Base-by-base conservation (phyloP, 2,113 vertebrate species). In the Actenoides hombroni region DNA sequence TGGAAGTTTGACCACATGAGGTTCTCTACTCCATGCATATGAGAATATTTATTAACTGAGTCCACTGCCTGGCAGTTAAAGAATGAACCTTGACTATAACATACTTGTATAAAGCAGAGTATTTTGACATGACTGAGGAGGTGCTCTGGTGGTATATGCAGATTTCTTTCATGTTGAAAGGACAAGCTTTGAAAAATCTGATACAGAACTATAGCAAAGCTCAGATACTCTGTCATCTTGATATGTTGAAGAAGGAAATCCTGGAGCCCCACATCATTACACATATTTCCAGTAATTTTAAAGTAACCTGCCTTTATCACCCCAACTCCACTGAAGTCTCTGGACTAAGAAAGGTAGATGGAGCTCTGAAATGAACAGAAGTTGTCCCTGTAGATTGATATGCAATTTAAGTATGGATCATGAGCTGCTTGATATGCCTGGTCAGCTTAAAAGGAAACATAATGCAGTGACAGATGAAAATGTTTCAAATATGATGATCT, bases 271-370 rank as follows among this genome's bases (percentile, higher is more conserved):
- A 48, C 17, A 31, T 49, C 16, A 17, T 78, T 70, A 11, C 9
- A 84, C 40, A 37, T 4, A 1, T 67, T 81, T 35, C 59, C 35
- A 70, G 11, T 26, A 74, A 61, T 73, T 37, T 74, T 46, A 44
- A 82, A 0, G 16, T 64, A 69, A 74, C 23, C 7, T 0, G 0
- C 10, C 10, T 35, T 60, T 57, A 29, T 79, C 9, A 84, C 17
- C 25, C 33, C 20, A 83, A 20, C 24, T 81, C 44, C 39, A 15
- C 23, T 39, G 13, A 35, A 35, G 5, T 39, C 23, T 86, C 26
- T 9, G 4, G 29, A 40, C 35, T 51, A 56, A 28, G 59, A 69
- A 54, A 77, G 28, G 31, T 6, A 40, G 23, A 46, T 16, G 7
- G 54, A 86, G 6, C 13, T 49, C 51, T 82, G 33, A 9, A 21